These are phyloP conservation scores for Bellardia bayeri DNA, from an alignment of 2,888 invertebrate species.

Conservation along the genomic window DNA sequence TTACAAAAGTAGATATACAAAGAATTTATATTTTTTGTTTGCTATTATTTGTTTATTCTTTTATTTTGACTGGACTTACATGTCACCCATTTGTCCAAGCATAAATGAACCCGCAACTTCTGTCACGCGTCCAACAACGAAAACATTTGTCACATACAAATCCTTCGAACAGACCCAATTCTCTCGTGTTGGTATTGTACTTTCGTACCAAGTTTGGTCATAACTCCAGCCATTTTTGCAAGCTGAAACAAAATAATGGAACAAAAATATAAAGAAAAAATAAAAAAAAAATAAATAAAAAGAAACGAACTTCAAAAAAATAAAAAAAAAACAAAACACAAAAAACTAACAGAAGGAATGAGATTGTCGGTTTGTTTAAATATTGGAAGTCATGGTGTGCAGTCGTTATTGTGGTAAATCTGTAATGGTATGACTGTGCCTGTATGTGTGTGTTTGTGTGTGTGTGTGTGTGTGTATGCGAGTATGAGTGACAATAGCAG, in stretches of 20 bases:
- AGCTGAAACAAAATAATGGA: constrained; percentile 79
- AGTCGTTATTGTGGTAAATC: constrained; percentile 62
- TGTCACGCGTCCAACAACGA: constrained; percentile 85
- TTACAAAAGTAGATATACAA: not conserved
- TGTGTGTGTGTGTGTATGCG: not conserved
- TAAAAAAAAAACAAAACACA: constrained; percentile 23
- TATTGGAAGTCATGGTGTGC: constrained; percentile 69
- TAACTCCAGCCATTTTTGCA: constrained; percentile 86
- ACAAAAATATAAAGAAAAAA: constrained; percentile 48
- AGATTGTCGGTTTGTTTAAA: constrained; percentile 62
- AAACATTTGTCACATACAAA: constrained; percentile 85
- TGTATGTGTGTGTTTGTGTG: not conserved
- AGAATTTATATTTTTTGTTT: not conserved
- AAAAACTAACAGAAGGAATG: constrained; percentile 32
- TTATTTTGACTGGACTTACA: constrained; percentile 82
- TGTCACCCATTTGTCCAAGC: constrained; percentile 86
- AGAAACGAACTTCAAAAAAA: constrained; percentile 1
- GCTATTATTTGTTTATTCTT: constrained; percentile 19
- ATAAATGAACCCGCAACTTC: constrained; percentile 86
- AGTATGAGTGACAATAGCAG: not conserved
- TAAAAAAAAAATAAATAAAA: constrained; percentile 41
- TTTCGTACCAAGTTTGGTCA: constrained; percentile 85
- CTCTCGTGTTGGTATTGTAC: constrained; percentile 85
- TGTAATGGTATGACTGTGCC: constrained; percentile 11
- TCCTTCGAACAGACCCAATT: constrained; percentile 86